Percentiles rank a stretch among this genome's conserved stretches.
These are phyloP conservation scores for Misgurnus anguillicaudatus DNA, from an alignment of 2,113 vertebrate genomes.

Conservation along the genomic window DNA sequence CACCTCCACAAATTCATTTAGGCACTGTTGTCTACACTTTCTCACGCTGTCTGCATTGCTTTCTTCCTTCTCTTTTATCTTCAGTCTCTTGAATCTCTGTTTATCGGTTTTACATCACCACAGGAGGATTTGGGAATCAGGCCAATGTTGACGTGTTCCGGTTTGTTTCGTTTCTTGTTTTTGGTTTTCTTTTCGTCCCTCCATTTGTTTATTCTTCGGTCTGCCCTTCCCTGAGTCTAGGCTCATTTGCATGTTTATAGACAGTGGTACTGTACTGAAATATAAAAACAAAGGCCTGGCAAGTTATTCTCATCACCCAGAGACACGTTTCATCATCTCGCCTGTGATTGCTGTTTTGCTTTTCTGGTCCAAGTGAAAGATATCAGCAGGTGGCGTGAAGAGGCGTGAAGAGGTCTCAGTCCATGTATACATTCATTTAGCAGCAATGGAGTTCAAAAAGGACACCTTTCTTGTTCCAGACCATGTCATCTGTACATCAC, in stretches of 20 bases:
- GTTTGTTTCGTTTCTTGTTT: background rate
- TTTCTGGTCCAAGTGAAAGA: slow-evolving; percentile 64
- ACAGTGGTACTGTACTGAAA: slow-evolving; percentile 40
- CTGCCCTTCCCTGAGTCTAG: background rate
- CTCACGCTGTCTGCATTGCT: slow-evolving; percentile 10
- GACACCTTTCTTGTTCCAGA: slow-evolving; percentile 58
- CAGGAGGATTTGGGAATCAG: slow-evolving; percentile 51
- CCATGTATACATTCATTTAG: slow-evolving; percentile 56
- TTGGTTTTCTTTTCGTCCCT: background rate
- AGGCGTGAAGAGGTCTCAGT: slow-evolving; percentile 45
- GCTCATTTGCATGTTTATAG: slow-evolving; percentile 53
- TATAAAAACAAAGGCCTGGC: slow-evolving; percentile 37
- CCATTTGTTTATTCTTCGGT: slow-evolving; percentile 22
- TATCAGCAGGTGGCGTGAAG: slow-evolving; percentile 59
- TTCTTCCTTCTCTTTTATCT: background rate
- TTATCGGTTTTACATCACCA: slow-evolving; percentile 41
- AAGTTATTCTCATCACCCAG: slow-evolving; percentile 62
- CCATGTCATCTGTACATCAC: slow-evolving; percentile 44
- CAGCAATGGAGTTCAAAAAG: slow-evolving; percentile 45
- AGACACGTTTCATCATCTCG: slow-evolving; percentile 64
- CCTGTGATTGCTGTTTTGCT: slow-evolving; percentile 69
- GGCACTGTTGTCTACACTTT: background rate
- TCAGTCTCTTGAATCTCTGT: slow-evolving; percentile 42
- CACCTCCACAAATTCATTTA: background rate
- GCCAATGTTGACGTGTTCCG: slow-evolving; percentile 48